Conservation (phyloP, 2,888 invertebrate species). For the Drosophila subsilvestris region DNA sequence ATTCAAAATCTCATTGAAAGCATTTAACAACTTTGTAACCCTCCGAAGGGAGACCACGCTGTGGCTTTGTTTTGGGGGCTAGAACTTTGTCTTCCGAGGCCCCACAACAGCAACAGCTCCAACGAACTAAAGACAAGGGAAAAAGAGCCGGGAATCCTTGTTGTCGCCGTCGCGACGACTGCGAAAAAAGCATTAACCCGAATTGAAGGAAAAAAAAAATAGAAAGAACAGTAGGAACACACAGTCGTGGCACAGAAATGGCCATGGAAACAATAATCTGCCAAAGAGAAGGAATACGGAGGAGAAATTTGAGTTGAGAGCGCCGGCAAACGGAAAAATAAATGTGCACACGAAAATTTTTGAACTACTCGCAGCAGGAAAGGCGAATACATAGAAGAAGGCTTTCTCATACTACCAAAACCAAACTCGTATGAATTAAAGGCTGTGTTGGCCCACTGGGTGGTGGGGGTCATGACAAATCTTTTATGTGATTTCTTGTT, state of each 20-base stretch:
- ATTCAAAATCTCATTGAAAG: slow-evolving; percentile 78
- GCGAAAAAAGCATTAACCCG: slow-evolving; percentile 79
- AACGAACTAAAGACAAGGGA: slow-evolving; percentile 26
- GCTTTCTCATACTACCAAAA: slow-evolving; percentile 1
- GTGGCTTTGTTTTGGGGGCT: slow-evolving; percentile 38
- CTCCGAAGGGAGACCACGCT: not conserved
- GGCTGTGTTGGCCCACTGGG: slow-evolving; percentile 16
- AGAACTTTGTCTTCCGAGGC: slow-evolving; percentile 27
- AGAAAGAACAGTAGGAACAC: slow-evolving; percentile 19
- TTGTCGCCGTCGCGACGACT: slow-evolving; percentile 70
- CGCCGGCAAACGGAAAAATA: slow-evolving; percentile 16
- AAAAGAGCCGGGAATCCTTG: slow-evolving; percentile 46
- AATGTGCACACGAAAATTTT: slow-evolving; percentile 42
- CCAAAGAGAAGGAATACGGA: slow-evolving; percentile 1
- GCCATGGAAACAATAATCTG: slow-evolving; percentile 18
- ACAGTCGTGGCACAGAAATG: slow-evolving; percentile 27
- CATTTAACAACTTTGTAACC: slow-evolving; percentile 67
- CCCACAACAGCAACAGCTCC: slow-evolving; percentile 59
- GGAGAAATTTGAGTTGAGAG: not conserved
- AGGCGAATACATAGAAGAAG: slow-evolving; percentile 3
- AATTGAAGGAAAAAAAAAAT: slow-evolving; percentile 63
- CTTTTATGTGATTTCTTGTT: slow-evolving; percentile 73
- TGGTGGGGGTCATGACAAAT: slow-evolving; percentile 53
- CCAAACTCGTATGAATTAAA: slow-evolving; percentile 39
- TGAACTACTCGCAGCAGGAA: slow-evolving; percentile 46